These are phyloP conservation scores for Steinernema carpocapsae DNA, from an alignment of 2,888 invertebrate species.

Conservation along the genomic window DNA sequence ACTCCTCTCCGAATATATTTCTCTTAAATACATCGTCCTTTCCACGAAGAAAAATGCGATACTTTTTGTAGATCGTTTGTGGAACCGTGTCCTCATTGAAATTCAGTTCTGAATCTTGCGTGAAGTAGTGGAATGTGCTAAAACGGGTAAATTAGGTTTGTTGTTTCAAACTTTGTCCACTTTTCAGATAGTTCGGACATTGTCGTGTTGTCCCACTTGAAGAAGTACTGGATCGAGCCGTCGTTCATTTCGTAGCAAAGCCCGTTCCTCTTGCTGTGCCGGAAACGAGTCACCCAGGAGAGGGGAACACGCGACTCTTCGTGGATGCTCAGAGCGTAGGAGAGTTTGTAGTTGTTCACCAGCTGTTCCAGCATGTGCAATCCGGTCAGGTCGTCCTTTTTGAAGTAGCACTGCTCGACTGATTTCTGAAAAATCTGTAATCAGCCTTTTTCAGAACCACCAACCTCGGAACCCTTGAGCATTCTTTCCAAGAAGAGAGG, in stretches of 20 bases:
- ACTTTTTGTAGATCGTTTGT: background rate
- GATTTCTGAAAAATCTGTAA: background rate
- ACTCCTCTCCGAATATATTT: background rate
- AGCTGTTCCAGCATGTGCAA: background rate
- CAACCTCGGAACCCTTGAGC: background rate
- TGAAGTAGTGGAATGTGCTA: too few relatives aligned
- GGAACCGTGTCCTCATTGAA: background rate
- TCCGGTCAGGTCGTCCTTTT: background rate
- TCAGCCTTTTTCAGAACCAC: background rate
- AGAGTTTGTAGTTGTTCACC: background rate
- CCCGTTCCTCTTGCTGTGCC: background rate
- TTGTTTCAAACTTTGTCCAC: too few relatives aligned
- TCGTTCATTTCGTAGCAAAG: conserved; percentile 8
- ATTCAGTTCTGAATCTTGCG: too few relatives aligned
- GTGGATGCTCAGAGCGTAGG: background rate
- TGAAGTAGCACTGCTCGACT: conserved; percentile 2
- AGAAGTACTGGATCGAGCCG: background rate
- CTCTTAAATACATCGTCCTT: background rate
- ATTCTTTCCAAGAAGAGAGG: background rate
- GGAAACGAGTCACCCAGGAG: background rate
- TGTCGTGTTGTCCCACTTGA: too few relatives aligned
- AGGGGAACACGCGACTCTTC: background rate
- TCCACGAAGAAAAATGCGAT: background rate
- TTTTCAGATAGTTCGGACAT: too few relatives aligned
- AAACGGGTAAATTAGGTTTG: too few relatives aligned